These are phyloP conservation scores for Styela plicata DNA, from an alignment of 23 tunicate genomes.

Conservation along the genomic window DNA sequence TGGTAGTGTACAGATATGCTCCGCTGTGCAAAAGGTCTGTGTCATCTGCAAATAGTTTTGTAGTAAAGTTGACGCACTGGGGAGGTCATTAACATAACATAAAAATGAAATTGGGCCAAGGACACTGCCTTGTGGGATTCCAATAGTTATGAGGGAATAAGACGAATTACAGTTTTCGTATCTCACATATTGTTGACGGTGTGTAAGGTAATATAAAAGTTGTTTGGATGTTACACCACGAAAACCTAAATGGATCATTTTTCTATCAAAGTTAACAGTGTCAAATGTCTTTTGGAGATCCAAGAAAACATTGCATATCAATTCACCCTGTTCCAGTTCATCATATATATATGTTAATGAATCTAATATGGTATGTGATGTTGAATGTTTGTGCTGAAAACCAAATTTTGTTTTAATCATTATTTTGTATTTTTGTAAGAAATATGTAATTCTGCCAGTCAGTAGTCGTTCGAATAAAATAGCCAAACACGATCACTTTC, in stretches of 20 bases:
- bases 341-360: background rate
- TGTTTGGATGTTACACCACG: background rate
- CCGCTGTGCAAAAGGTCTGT: no score
- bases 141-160: background rate
- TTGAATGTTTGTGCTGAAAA: background rate
- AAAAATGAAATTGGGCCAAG: background rate
- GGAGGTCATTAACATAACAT: background rate
- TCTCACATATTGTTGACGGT: background rate
- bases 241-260: background rate
- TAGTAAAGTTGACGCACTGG: background rate
- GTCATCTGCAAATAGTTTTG: background rate
- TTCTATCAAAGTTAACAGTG: background rate
- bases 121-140: background rate
- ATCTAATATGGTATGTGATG: background rate
- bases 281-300: background rate
- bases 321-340: background rate
- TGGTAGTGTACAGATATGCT: no score
- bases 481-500: no score
- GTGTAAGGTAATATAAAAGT: background rate
- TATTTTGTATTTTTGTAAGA: no score
- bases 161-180: background rate
- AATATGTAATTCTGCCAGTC: background rate
- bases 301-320: background rate
- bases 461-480: background rate
- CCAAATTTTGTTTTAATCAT: background rate